These are phyloP conservation scores for Lagria hirta DNA, from an alignment of 2,888 invertebrate species.

Conservation along the genomic window DNA sequence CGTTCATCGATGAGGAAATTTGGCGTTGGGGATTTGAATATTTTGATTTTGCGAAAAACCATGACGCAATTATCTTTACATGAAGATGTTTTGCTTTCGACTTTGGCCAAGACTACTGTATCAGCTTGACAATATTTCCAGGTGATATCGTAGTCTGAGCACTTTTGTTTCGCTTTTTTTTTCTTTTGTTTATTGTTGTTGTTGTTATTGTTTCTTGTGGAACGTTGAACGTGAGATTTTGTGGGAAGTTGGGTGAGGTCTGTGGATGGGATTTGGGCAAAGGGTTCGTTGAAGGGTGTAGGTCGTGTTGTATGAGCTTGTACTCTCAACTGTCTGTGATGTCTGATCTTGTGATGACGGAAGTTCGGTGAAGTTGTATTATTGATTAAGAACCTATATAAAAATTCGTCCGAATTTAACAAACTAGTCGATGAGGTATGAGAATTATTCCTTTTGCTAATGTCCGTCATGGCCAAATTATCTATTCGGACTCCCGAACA, in stretches of 20 bases:
- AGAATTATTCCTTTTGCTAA: slow-evolving; percentile 45
- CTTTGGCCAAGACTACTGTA: slow-evolving; percentile 68
- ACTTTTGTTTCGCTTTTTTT: no score
- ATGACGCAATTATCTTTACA: no score
- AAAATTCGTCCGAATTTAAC: slow-evolving; percentile 36
- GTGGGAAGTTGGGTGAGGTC: slow-evolving; percentile 26
- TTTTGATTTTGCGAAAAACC: no score
- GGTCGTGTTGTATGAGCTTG: slow-evolving; percentile 27
- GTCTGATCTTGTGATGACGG: slow-evolving; percentile 37
- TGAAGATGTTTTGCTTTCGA: slow-evolving; percentile 60
- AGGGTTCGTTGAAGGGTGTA: slow-evolving; percentile 30
- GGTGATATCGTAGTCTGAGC: slow-evolving; percentile 64
- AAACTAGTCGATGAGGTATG: slow-evolving; percentile 29
- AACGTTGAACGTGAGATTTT: slow-evolving; percentile 20
- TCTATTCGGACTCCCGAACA: slow-evolving; percentile 56
- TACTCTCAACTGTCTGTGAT: slow-evolving; percentile 38
- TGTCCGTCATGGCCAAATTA: slow-evolving; percentile 49
- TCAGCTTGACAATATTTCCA: slow-evolving; percentile 66
- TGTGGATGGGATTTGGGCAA: slow-evolving; percentile 37
- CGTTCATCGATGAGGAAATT: slow-evolving; percentile 54
- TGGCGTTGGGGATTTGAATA: slow-evolving; percentile 52
- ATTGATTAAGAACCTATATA: no score
- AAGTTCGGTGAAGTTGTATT: slow-evolving; percentile 20
- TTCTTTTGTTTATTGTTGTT: no score
- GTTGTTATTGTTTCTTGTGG: slow-evolving; percentile 6